Percentiles rank a stretch among this genome's conserved stretches.
Evolutionary conservation across 2,888 invertebrate species (phyloP).

Genomic region (Rhingia rostrata): DNA sequence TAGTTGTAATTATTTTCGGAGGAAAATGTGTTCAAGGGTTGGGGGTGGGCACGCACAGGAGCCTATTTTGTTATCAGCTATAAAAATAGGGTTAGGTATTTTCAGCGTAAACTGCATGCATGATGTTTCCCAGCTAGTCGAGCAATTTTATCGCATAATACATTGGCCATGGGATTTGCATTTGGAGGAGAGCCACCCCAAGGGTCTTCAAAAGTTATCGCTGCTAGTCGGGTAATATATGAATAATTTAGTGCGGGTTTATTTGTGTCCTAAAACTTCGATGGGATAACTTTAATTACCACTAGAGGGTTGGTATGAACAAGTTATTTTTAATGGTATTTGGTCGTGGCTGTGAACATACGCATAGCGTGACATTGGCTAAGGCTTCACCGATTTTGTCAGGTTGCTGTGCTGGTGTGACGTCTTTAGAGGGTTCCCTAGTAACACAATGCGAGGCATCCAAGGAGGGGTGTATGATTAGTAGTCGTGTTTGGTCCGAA

Average conservation of each 20-base stretch:
- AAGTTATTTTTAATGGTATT: constrained; percentile 8
- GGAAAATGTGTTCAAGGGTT: background rate
- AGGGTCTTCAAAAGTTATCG: constrained; percentile 2
- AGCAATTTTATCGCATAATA: constrained; percentile 15
- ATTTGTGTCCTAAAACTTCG: constrained; percentile 16
- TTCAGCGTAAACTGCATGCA: background rate
- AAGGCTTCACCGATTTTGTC: background rate
- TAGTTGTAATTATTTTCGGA: constrained; percentile 50
- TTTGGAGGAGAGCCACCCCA: background rate
- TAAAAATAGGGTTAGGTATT: constrained; percentile 35
- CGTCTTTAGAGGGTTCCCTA: no score
- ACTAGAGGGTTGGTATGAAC: constrained; percentile 6
- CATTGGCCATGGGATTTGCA: constrained; percentile 18
- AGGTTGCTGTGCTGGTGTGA: no score
- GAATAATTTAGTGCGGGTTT: constrained; percentile 26
- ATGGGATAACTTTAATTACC: background rate
- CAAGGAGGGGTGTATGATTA: no score
- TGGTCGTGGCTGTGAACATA: background rate
- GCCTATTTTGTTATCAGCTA: constrained; percentile 37
- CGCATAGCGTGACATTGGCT: constrained; percentile 9
- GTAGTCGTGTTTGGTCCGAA: no score
- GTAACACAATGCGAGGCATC: no score
- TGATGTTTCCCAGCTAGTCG: constrained; percentile 1
- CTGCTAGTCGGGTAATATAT: background rate
- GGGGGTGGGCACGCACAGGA: constrained; percentile 4